These are phyloP conservation scores for Alviniconcha marisindica DNA, from an alignment of 1,140 invertebrate species.

Conservation along the genomic window DNA sequence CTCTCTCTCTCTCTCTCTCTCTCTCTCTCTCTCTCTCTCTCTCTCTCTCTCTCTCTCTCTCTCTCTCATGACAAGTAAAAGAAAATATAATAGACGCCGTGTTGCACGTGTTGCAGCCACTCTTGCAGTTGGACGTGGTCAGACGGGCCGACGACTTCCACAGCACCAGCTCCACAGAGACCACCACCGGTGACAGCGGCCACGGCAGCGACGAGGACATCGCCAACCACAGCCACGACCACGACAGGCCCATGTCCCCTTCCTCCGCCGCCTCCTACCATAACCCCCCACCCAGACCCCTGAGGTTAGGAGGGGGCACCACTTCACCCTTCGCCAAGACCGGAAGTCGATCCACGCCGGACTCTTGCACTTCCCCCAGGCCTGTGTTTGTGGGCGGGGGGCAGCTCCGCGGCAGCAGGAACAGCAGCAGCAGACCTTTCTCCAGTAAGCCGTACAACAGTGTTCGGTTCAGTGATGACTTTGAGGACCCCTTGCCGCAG, in stretches of 20 bases:
- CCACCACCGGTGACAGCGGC: conserved; percentile 49
- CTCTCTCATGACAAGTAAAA: too few relatives aligned
- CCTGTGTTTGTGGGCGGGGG: neutral
- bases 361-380: neutral
- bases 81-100: too few relatives aligned
- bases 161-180: conserved; percentile 50
- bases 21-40: too few relatives aligned
- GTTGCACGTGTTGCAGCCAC: conserved; percentile 18
- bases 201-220: conserved; percentile 53
- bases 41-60: too few relatives aligned
- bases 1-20: too few relatives aligned
- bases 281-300: neutral
- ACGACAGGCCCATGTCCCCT: neutral
- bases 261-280: neutral
- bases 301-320: neutral
- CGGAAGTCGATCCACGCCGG: neutral
- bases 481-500: neutral
- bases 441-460: conserved; percentile 8
- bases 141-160: conserved; percentile 48
- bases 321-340: neutral
- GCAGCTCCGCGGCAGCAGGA: neutral
- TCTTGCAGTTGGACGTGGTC: neutral
- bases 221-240: conserved; percentile 40
- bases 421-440: neutral
- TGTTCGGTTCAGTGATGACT: conserved; percentile 5